Conservation (phyloP, 2,888 invertebrate species). For the Polymixis lichenea region DNA sequence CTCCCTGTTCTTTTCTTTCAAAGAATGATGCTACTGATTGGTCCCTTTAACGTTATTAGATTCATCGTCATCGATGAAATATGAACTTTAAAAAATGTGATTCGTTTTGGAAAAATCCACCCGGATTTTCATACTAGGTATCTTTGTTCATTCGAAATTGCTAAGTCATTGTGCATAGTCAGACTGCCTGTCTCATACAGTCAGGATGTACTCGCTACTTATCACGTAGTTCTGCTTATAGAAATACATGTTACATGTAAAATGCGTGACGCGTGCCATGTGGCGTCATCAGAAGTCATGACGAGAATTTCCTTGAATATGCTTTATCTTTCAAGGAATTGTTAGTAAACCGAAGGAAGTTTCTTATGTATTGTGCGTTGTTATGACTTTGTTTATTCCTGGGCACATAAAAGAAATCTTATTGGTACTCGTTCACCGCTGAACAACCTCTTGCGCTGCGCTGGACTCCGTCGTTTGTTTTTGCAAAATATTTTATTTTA, state of each 20-base stretch:
- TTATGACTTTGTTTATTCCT: background rate
- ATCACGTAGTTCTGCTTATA: conserved; percentile 47
- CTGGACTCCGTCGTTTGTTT: background rate
- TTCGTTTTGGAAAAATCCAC: background rate
- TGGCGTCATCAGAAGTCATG: conserved; percentile 52
- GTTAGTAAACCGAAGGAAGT: conserved; percentile 11
- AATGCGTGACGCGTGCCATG: conserved; percentile 25
- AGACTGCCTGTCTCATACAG: conserved; percentile 43
- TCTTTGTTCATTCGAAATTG: conserved; percentile 31
- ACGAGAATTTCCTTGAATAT: conserved; percentile 50
- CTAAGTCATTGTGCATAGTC: conserved; percentile 47
- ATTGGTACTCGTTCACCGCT: background rate
- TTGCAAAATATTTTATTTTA: rapidly evolving
- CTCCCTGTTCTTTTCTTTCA: background rate
- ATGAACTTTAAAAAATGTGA: conserved; percentile 6
- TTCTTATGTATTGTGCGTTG: background rate
- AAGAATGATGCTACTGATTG: background rate
- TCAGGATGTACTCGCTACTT: conserved; percentile 12
- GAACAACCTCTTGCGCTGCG: background rate
- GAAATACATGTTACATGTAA: conserved; percentile 26
- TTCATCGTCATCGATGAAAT: background rate
- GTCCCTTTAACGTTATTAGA: background rate
- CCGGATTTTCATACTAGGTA: conserved; percentile 17
- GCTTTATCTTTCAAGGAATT: conserved; percentile 30
- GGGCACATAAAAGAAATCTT: background rate